Base-by-base conservation (phyloP, 1,140 invertebrate genomes). In the Drosophila bocki region DNA sequence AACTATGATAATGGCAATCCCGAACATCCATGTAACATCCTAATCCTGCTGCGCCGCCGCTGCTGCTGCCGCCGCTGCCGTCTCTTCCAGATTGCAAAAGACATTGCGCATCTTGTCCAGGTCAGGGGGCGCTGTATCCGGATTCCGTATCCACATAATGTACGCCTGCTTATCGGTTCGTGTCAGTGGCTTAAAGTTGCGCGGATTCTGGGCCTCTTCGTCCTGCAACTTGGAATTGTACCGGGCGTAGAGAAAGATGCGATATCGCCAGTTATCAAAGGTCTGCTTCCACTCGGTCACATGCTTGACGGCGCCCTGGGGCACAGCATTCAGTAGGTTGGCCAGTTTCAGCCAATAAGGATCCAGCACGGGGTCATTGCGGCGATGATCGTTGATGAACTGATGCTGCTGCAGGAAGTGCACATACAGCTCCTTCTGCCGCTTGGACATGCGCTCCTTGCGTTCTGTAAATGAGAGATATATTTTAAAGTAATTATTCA, bases 251-350 rank as follows among this genome's bases (percentile, higher is more conserved):
- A 92, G 74, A 44, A 92, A 92, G 59, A 92, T 85, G 19, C 91
- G 91, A 69, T 92, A 92, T 7, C 91, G 91, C 91, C 91, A 92
- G 64, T 92, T 92, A 62, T 92, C 91, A 19, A 92, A 92, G 22
- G 91, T 91, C 53, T 92, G 91, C 54, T 92, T 92, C 91, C 91
- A 92, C 61, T 92, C 91, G 42, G 83, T 91, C 57, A 92, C 87
- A 59, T 91, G 86, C 54, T 92, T 92, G 2, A 92, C 84, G 13
- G 91, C 91, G 19, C 91, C 91, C 68, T 92, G 91, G 3, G 91
- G 91, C 74, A 92, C 86, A 3, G 86, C 82, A 35, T 92, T 92
- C 19, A 92, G 54, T 12, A 92, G 72, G 58, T 92, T 90, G 7
- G 91, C 84, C 69, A 92, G 72, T 57, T 92, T 92, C 7, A 86